Base-by-base conservation (phyloP, 2,888 invertebrate species). In the Drosophila ezoana region DNA sequence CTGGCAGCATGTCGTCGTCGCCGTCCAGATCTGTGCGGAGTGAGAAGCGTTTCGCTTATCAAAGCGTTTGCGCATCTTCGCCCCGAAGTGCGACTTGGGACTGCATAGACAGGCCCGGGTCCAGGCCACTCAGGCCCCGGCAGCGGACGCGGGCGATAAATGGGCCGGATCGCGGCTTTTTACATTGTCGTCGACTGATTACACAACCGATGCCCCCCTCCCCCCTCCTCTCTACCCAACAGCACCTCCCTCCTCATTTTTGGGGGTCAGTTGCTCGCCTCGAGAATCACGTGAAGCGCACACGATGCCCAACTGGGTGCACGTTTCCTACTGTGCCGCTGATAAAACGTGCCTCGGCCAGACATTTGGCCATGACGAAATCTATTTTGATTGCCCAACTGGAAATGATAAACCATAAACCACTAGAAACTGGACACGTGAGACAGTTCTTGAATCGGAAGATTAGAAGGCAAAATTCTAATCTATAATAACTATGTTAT, bases 271-370 rank as follows among this genome's bases (percentile, higher is more conserved):
- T 37, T 37, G 10, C 33, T 16, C 48, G 45, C 2, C 41, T 28
- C 43, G 20, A 14, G 5, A 33, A 79, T 81, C 78, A 84, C 72
- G 62, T 69, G 62, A 75, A 71, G 52, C 45, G 38, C 72, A 76
- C 72, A 65, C 76, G 77, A 87, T 78, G 28, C 43, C 45, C 4
- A 38, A 37, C 40, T 8, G 8, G 18, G 48, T 61, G 53, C 49
- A 54, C 63, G 52, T 66, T 58, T 33, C 3, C 11, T 37, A 1
- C 14, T 9, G 41, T 33, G 35, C 5, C 20, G 20, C 38, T 56
- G 67, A 72, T 66, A 37, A 61, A 73, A 64, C 66, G 73, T 60
- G 66, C 60, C 35, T 43, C 59, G 53, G 48, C 48, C 44, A 53
- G 38, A 48, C 52, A 49, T 28, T 65, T 62, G 69, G 57, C 72